Percentiles rank a stretch among this genome's conserved stretches.
Conservation (phyloP, 1,140 invertebrate genomes). For the Calliopsis andreniformis region DNA sequence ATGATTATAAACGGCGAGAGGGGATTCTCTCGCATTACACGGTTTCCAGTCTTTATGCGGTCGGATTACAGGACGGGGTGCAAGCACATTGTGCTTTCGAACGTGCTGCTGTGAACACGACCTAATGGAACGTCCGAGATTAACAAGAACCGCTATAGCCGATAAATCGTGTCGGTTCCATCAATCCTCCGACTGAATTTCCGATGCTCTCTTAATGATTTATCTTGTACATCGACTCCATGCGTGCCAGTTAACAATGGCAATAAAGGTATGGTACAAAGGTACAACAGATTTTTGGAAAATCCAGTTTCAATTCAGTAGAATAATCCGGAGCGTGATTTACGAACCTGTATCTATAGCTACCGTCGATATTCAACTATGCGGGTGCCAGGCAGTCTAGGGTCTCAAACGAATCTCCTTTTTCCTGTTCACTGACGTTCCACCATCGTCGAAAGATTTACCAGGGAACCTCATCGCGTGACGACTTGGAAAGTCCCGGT, state of each 20-base stretch:
- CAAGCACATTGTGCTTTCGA: constrained; percentile 11
- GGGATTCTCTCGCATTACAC: constrained; percentile 31
- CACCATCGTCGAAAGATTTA: not conserved
- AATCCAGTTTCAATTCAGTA: not conserved
- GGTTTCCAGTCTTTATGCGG: constrained; percentile 43
- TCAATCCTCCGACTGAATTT: constrained; percentile 29
- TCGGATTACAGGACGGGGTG: constrained; percentile 35
- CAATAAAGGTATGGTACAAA: not conserved
- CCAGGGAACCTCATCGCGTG: constrained; percentile 5
- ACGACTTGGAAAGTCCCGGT: not conserved
- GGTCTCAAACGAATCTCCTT: constrained; percentile 7
- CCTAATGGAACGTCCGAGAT: constrained; percentile 49
- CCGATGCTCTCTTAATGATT: constrained; percentile 33
- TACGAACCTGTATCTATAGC: no score
- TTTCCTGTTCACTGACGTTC: not conserved
- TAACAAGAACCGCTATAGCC: constrained; percentile 22
- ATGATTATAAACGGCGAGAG: not conserved
- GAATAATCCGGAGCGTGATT: no score
- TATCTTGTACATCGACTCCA: constrained; percentile 3
- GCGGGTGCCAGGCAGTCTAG: not conserved
- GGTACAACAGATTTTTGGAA: not conserved
- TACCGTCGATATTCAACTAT: no score
- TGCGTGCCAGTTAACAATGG: no score
- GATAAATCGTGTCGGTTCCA: constrained; percentile 27
- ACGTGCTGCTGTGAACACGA: constrained; percentile 39